phyloP scores from a whole-genome alignment of 2,888 invertebrate genomes.

The Tanaodytes sp. region DNA sequence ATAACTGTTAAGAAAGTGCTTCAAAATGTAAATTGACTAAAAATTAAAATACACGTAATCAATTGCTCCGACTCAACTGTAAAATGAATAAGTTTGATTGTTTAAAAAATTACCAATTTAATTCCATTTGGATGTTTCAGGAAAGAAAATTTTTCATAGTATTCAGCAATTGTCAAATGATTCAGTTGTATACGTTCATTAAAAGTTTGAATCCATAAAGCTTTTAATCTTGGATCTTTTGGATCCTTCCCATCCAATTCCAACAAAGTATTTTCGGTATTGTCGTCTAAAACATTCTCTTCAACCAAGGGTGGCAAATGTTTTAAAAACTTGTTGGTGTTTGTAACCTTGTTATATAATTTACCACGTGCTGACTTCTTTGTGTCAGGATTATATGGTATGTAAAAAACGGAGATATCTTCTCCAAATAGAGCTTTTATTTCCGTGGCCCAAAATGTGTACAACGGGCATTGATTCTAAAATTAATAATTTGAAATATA shows the following conservation, averaged over 20 bases:
- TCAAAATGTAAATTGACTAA: no score
- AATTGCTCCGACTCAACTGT: no score
- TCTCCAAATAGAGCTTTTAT: constrained; percentile 5
- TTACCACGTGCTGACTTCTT: constrained; percentile 7
- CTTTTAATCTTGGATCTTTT: constrained; percentile 9
- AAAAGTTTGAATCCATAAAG: neutral
- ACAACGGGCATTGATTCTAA: no score
- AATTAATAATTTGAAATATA: neutral
- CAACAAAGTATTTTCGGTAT: neutral
- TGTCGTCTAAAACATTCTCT: neutral
- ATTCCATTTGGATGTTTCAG: neutral
- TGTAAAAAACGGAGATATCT: constrained; percentile 2
- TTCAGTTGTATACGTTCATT: neutral
- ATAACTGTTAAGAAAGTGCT: no score
- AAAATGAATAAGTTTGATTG: no score
- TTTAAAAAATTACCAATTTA: neutral
- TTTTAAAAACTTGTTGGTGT: constrained; percentile 13
- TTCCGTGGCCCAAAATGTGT: constrained; percentile 10
- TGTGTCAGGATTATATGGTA: neutral
- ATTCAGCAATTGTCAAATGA: neutral
- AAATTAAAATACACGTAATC: no score
- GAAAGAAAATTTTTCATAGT: neutral
- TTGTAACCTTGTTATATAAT: constrained; percentile 16
- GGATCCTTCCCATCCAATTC: constrained; percentile 1
- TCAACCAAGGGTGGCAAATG: neutral